Conservation (phyloP, 1,140 invertebrate genomes). For the Conus ventricosus region DNA sequence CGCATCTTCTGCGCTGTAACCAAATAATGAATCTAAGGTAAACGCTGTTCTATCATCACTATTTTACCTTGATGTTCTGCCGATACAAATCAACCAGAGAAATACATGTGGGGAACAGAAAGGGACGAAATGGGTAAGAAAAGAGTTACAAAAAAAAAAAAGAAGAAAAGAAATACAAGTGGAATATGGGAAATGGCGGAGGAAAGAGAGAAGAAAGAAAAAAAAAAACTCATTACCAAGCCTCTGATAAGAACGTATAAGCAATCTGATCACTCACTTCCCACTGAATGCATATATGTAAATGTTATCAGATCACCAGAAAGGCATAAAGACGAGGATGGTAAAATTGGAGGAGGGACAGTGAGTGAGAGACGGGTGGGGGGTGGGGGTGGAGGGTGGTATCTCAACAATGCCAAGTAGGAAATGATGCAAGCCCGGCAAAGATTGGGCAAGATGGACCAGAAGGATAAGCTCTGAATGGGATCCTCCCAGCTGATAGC, state of each 20-base stretch:
- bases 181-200: no score
- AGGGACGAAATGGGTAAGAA: neutral
- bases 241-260: neutral
- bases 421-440: neutral
- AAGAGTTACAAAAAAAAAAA: no score
- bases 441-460: slow-evolving; percentile 1
- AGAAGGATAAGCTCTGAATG: neutral
- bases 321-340: neutral
- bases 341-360: neutral
- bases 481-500: neutral
- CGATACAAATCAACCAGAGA: neutral
- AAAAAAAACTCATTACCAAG: neutral
- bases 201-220: neutral
- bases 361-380: neutral
- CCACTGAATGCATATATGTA: slow-evolving; percentile 8
- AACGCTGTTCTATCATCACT: no score
- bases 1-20: neutral
- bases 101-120: neutral
- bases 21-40: no score
- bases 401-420: neutral
- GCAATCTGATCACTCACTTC: slow-evolving; percentile 3
- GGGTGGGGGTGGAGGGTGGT: neutral
- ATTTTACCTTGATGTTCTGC: neutral
- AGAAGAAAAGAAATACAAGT: neutral
- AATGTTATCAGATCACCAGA: slow-evolving; percentile 7